Percentiles rank a stretch among this genome's conserved stretches.
Conservation (phyloP, 2,113 vertebrate genomes). For the Pyxicephalus adspersus region DNA sequence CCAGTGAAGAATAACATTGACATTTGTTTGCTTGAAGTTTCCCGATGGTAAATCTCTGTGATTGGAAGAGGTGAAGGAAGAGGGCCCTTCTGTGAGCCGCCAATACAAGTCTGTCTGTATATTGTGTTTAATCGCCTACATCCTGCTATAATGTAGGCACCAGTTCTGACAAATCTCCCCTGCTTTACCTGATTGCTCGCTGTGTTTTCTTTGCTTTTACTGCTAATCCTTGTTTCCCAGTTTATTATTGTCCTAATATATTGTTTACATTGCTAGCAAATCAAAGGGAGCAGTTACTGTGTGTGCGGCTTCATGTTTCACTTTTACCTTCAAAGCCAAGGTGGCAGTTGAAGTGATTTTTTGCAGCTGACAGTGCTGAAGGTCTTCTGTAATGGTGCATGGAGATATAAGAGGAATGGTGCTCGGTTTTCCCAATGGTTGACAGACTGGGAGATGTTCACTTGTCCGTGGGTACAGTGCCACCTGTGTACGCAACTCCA, state of each 20-base stretch:
- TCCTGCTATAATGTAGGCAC: conserved; percentile 26
- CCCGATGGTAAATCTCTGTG: not conserved
- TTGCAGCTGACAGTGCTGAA: too few relatives aligned
- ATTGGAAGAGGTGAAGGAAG: conserved; percentile 4
- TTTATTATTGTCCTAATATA: conserved; percentile 7
- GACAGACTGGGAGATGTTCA: too few relatives aligned
- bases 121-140: conserved; percentile 1
- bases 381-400: too few relatives aligned
- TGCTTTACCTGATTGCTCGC: conserved; percentile 5
- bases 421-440: too few relatives aligned
- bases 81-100: not conserved
- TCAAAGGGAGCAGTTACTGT: not conserved
- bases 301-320: not conserved
- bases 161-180: not conserved
- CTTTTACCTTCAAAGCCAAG: conserved; percentile 2
- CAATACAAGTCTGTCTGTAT: conserved; percentile 10
- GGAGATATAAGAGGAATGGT: too few relatives aligned
- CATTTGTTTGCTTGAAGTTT: conserved; percentile 24
- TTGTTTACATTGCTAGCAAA: not conserved
- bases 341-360: too few relatives aligned
- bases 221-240: not conserved
- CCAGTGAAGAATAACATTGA: conserved; percentile 14
- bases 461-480: too few relatives aligned
- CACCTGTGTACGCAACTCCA: too few relatives aligned
- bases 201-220: conserved; percentile 16